Evolutionary conservation across 2,888 invertebrate species (phyloP), one percentile per base, ranked within the genome.

Genomic region (Torymus texanus): DNA sequence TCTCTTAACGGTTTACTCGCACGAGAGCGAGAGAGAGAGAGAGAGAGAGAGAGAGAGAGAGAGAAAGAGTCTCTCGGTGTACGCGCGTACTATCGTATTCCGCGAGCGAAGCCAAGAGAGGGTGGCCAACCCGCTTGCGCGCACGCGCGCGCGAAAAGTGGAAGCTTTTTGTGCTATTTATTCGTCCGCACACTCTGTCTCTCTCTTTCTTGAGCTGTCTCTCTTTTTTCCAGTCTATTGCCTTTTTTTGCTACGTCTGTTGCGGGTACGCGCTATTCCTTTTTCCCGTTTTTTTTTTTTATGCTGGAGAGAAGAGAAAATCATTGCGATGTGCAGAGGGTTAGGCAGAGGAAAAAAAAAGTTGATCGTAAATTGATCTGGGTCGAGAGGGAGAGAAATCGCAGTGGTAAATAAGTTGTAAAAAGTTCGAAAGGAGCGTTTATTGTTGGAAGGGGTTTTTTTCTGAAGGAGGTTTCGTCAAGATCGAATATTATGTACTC

Each of bases 1-100:
- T 62, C 66, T 18, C 24, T 53, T 66, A 41, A 67, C 66, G 67
- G 29, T 73, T 66, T 62, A 67, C 61, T 50, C 72, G 62, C 72
- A 59, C 77, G 56, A 76, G 50, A 68, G 29, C 21, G 2, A 21
- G 21, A 21, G 21, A 21, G 21, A 21, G 21, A 21, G 21, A 21
- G 21, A 21, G 21, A 21, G 21, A 21, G 21, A n/a, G n/a, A n/a
- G n/a, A n/a, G n/a, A n/a, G n/a, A n/a, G n/a, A n/a, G n/a, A n/a
- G n/a, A 67, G 14, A 14, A 51, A 41, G 63, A 13, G n/a, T n/a
- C 16, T 2, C 41, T 51, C 66, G 18, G 13, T 53, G 21, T 41
- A 41, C 61, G 50, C 21, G 41, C 41, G 10, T 16, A 58, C 71
- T 67, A 50, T 58, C 61, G 59, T 66, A 59, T 66, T 75, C 59